Conservation (phyloP, 2,888 invertebrate genomes). For the Zelleria hepariella region DNA sequence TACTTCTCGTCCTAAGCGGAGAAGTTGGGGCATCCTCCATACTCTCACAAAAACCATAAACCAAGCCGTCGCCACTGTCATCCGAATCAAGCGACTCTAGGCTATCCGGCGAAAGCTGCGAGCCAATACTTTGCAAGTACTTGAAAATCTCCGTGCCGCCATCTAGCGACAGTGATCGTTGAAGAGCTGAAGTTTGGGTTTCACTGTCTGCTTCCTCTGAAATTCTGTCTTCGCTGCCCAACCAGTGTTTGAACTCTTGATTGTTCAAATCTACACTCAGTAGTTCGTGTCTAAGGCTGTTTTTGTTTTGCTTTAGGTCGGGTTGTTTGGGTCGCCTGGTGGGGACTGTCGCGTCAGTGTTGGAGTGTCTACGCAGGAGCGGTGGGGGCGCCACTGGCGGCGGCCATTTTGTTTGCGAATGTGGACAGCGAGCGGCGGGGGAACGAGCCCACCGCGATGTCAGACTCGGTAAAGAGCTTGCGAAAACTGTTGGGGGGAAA, state of each 20-base stretch:
- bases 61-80: conserved; percentile 21
- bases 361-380: conserved; percentile 56
- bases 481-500: conserved; percentile 78
- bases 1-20: conserved; percentile 47
- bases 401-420: conserved; percentile 81
- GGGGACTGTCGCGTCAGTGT: conserved; percentile 21
- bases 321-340: conserved; percentile 17
- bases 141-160: conserved; percentile 50
- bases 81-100: conserved; percentile 38
- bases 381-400: conserved; percentile 48
- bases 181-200: conserved; percentile 17
- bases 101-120: conserved; percentile 32
- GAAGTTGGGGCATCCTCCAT: conserved; percentile 56
- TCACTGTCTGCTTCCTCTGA: conserved; percentile 20
- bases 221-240: conserved; percentile 39
- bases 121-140: conserved; percentile 42
- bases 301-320: conserved; percentile 19
- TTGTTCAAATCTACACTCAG: conserved; percentile 39
- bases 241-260: conserved; percentile 47
- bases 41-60: conserved; percentile 30
- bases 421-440: conserved; percentile 86
- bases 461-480: conserved; percentile 88
- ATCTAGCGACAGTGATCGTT: conserved; percentile 52
- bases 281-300: conserved; percentile 50
- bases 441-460: conserved; percentile 79